Conservation (phyloP, 2,113 vertebrate species). For the Microtus oregoni region DNA sequence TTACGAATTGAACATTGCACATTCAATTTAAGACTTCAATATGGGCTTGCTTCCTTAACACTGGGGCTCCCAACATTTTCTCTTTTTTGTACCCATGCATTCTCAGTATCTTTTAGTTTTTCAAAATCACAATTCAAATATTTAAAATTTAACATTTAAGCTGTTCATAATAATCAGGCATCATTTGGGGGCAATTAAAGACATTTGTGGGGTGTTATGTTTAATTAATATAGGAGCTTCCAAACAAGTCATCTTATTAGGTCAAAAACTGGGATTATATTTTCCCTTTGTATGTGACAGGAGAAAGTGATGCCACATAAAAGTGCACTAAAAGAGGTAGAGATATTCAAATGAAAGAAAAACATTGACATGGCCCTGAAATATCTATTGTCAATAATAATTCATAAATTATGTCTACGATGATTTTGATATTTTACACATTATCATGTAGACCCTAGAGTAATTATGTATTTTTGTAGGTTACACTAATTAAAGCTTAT, state of each 20-base stretch:
- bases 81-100: background rate
- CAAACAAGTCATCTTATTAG: background rate
- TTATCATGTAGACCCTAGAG: background rate
- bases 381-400: background rate
- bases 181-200: background rate
- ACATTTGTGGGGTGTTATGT: background rate
- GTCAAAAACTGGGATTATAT: background rate
- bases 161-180: background rate
- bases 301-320: background rate
- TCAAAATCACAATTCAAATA: background rate
- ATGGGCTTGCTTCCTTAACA: background rate
- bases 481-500: background rate
- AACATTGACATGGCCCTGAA: background rate
- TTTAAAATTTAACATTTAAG: background rate
- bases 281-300: background rate
- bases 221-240: background rate
- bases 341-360: background rate
- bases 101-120: background rate
- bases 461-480: background rate
- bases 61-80: background rate
- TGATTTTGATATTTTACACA: background rate
- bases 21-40: background rate
- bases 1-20: background rate
- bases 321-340: background rate
- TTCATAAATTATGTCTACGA: background rate